Conservation (phyloP, 2,797 vertebrate species). For the Australoheros facetus region DNA sequence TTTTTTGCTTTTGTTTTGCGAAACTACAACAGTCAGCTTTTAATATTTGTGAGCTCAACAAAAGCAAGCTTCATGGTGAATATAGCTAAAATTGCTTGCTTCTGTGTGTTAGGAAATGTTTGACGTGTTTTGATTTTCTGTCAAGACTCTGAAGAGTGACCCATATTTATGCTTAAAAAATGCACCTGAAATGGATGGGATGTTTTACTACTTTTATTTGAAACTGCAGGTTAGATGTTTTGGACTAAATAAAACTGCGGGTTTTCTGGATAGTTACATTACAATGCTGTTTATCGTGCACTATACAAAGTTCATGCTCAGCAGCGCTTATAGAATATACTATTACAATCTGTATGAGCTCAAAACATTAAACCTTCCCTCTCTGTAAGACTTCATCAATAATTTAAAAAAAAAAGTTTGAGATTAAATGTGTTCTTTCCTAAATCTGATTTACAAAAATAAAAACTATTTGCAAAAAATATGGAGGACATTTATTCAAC, state of each 20-base stretch:
- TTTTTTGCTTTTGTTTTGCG: too few species aligned
- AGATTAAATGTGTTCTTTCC: too few species aligned
- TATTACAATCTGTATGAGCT: too few species aligned
- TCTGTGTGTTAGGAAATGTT: background rate
- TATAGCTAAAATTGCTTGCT: background rate
- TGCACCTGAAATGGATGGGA: background rate
- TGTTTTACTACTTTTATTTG: background rate
- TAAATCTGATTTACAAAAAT: too few species aligned
- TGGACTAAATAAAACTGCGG: background rate
- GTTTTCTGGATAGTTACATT: background rate
- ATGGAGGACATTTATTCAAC: too few species aligned
- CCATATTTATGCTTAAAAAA: background rate
- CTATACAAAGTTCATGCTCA: background rate
- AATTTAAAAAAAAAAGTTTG: too few species aligned
- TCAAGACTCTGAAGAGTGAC: background rate
- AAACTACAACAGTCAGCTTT: too few species aligned
- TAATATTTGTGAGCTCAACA: too few species aligned
- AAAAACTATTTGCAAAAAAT: too few species aligned
- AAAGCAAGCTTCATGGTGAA: background rate
- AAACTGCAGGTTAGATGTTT: background rate
- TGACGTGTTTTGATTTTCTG: accelerated
- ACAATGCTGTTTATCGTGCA: background rate
- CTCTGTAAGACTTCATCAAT: too few species aligned
- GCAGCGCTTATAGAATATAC: too few species aligned
- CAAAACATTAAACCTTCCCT: too few species aligned